These are phyloP conservation scores for Orussus abietinus DNA, from an alignment of 1,140 invertebrate species.

Conservation along the genomic window DNA sequence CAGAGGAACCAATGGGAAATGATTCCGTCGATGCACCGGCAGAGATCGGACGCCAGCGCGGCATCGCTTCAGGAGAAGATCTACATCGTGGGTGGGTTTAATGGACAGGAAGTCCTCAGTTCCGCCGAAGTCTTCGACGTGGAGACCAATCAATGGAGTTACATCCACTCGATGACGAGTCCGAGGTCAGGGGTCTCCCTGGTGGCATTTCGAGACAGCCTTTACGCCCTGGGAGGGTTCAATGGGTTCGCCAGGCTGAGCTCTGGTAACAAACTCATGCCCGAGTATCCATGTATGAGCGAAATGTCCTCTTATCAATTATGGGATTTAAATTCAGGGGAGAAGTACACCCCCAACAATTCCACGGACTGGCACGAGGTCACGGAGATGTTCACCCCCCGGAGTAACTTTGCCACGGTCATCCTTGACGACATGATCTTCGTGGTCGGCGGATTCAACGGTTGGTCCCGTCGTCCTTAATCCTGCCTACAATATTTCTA, in stretches of 20 bases:
- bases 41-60: slow-evolving; percentile 73
- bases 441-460: slow-evolving; percentile 80
- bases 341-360: slow-evolving; percentile 65
- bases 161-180: slow-evolving; percentile 71
- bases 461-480: slow-evolving; percentile 45
- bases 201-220: slow-evolving; percentile 63
- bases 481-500: background rate
- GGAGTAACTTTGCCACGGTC: slow-evolving; percentile 81
- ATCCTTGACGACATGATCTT: slow-evolving; percentile 78
- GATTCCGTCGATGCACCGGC: slow-evolving; percentile 74
- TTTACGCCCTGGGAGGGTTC: slow-evolving; percentile 74
- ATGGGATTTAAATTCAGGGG: slow-evolving; percentile 51
- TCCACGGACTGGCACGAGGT: slow-evolving; percentile 61
- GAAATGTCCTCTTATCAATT: slow-evolving; percentile 1
- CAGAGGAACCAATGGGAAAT: slow-evolving; percentile 76
- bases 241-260: slow-evolving; percentile 63
- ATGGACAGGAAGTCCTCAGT: slow-evolving; percentile 64
- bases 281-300: no score
- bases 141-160: slow-evolving; percentile 66
- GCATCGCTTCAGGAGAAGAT: slow-evolving; percentile 50
- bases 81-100: slow-evolving; percentile 74
- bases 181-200: slow-evolving; percentile 74
- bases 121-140: slow-evolving; percentile 65
- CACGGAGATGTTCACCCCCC: slow-evolving; percentile 76
- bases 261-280: slow-evolving; percentile 28